Evolutionary conservation across 2,797 vertebrate genomes (phyloP).

Genomic region (Menidia menidia): DNA sequence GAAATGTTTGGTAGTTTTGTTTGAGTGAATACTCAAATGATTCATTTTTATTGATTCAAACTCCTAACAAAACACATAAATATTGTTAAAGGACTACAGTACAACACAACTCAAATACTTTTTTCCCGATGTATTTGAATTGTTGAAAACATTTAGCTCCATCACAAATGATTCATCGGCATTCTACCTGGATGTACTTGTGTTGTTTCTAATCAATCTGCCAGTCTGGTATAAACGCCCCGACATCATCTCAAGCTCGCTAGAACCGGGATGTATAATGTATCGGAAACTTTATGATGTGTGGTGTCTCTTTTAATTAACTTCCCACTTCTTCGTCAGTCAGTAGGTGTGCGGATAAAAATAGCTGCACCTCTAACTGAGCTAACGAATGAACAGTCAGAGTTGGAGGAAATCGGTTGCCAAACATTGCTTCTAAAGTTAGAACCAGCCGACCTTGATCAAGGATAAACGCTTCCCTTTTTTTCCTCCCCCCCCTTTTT

Average conservation of each 20-base stretch:
- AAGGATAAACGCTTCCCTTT: constrained; percentile 70
- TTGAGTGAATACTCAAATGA: too few relatives aligned
- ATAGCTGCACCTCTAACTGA: constrained; percentile 71
- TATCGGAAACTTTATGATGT: constrained; percentile 35
- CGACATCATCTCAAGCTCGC: constrained; percentile 24
- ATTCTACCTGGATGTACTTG: not conserved
- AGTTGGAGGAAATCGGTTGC: constrained; percentile 69
- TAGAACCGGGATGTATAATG: constrained; percentile 25
- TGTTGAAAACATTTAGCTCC: not conserved
- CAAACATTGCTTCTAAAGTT: constrained; percentile 79
- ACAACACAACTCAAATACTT: too few relatives aligned
- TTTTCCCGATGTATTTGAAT: too few relatives aligned
- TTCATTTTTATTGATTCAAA: too few relatives aligned
- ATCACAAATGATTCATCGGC: not conserved
- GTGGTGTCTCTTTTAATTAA: constrained; percentile 68
- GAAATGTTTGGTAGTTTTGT: too few relatives aligned
- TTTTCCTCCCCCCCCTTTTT: constrained; percentile 45
- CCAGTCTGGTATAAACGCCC: constrained; percentile 9
- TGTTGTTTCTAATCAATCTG: constrained; percentile 1
- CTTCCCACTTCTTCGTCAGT: constrained; percentile 54
- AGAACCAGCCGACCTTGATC: constrained; percentile 80
- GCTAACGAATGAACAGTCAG: constrained; percentile 75
- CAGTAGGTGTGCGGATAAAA: constrained; percentile 68
- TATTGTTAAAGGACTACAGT: too few relatives aligned
- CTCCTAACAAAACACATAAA: too few relatives aligned